Evolutionary conservation across 2,113 vertebrate species (phyloP), one percentile per base, ranked within the genome.

Genomic region (Tauraco erythrolophus): DNA sequence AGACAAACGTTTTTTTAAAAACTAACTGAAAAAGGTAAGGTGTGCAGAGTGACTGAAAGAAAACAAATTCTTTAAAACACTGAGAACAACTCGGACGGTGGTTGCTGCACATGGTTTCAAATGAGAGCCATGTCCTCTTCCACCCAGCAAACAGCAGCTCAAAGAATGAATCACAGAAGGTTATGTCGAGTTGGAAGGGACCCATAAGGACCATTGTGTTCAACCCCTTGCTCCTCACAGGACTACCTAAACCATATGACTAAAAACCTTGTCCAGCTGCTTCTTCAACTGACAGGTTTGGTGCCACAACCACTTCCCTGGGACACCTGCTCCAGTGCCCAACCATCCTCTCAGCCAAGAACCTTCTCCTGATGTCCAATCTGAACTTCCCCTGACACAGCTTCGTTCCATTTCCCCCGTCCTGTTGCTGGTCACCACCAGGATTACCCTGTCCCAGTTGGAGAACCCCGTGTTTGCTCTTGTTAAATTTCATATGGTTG

Each of bases 231-330:
- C 35, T 92, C 41, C 16, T 69, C 2, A 1, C 21, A 57, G 15
- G 18, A 68, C 66, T 76, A 48, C 18, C 27, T 81, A 28, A 58
- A 57, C 22, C 8, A 4, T 22, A 19, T 45, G 35, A 50, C 35
- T 64, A 41, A 45, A 3, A 50, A 14, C 1, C 0, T 78, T 0
- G 0, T 16, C 35, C 80, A 62, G 57, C 43, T 0, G 6, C 17
- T 70, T 17, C 64, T 41, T 77, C n/a, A 62, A 48, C 64, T 33
- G 33, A 24, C 43, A 61, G 19, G 33, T 53, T 75, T 53, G 23
- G 3, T 60, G 70, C 37, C 0, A 0, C 60, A 27, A 53, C 33
- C 33, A 11, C 56, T 31, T 41, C 30, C 30, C 31, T 41, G 19
- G 33, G 30, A 11, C 56, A 3, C 7, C 41, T 43, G 30, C 37